These are phyloP conservation scores for Chrysolina oricalcia DNA, from an alignment of 2,888 invertebrate genomes.

Conservation along the genomic window DNA sequence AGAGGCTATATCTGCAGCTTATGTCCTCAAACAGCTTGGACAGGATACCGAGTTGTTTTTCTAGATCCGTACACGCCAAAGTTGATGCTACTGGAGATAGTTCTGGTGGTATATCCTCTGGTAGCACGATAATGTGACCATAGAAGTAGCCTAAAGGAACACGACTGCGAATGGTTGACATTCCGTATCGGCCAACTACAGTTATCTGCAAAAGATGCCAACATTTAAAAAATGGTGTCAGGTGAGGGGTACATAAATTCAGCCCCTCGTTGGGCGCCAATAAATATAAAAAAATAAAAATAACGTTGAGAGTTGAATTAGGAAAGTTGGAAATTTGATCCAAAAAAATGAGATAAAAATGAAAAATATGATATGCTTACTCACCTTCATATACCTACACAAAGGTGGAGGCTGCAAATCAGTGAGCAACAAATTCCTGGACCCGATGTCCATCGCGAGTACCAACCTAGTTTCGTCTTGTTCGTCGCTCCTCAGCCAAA, in stretches of 20 bases:
- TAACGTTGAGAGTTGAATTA: too few relatives aligned
- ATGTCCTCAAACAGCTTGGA: slow-evolving; percentile 85
- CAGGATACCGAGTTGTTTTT: slow-evolving; percentile 78
- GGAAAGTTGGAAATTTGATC: too few relatives aligned
- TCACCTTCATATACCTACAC: slow-evolving; percentile 90
- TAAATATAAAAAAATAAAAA: too few relatives aligned
- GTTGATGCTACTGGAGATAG: slow-evolving; percentile 64
- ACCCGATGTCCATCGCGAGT: slow-evolving; percentile 90
- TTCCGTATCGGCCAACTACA: slow-evolving; percentile 92
- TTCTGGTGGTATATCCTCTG: slow-evolving; percentile 73
- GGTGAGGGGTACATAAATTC: not conserved
- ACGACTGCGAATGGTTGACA: slow-evolving; percentile 91
- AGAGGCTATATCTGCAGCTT: slow-evolving; percentile 86
- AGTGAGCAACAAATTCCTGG: slow-evolving; percentile 87
- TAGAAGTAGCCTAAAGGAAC: slow-evolving; percentile 95
- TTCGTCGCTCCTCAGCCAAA: slow-evolving; percentile 92
- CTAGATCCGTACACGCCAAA: slow-evolving; percentile 69
- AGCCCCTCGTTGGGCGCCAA: too few relatives aligned
- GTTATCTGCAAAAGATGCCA: slow-evolving; percentile 79
- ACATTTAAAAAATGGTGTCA: not conserved
- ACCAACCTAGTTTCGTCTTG: slow-evolving; percentile 88
- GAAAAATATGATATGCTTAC: slow-evolving; percentile 25
- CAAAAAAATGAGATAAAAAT: too few relatives aligned
- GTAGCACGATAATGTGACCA: slow-evolving; percentile 88
- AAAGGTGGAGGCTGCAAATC: slow-evolving; percentile 93